phyloP scores from a whole-genome alignment of 1,140 invertebrate genomes.

The Ips nitidus region DNA sequence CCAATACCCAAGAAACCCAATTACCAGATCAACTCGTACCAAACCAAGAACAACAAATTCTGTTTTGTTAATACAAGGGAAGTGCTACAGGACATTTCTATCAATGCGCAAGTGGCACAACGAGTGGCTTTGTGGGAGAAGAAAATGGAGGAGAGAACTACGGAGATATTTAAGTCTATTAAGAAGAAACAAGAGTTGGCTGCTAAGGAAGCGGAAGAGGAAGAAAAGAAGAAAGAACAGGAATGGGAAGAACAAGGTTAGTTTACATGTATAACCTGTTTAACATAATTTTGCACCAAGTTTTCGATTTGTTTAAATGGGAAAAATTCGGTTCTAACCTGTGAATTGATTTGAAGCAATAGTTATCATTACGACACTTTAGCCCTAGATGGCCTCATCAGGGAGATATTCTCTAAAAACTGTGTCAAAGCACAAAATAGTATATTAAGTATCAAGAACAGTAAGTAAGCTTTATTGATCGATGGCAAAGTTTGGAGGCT shows the following conservation, averaged over 20 bases:
- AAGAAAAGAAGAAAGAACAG: slow-evolving; percentile 57
- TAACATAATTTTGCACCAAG: background rate
- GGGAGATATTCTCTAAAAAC: no score
- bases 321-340: no score
- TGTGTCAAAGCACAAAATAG: no score
- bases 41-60: slow-evolving; percentile 45
- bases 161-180: slow-evolving; percentile 60
- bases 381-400: no score
- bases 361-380: no score
- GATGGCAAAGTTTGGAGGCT: no score
- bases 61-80: slow-evolving; percentile 58
- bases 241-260: slow-evolving; percentile 66
- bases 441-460: no score
- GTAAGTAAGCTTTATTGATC: no score
- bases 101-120: slow-evolving; percentile 56
- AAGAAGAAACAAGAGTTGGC: slow-evolving; percentile 58
- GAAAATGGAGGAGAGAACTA: slow-evolving; percentile 60
- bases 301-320: no score
- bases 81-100: slow-evolving; percentile 57
- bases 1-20: slow-evolving; percentile 49
- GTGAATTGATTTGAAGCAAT: no score
- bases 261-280: background rate
- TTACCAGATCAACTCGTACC: slow-evolving; percentile 53
- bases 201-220: slow-evolving; percentile 59
- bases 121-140: slow-evolving; percentile 65